These are phyloP conservation scores for Pristionchus arcanus DNA, from an alignment of 2,888 invertebrate species.

Conservation along the genomic window DNA sequence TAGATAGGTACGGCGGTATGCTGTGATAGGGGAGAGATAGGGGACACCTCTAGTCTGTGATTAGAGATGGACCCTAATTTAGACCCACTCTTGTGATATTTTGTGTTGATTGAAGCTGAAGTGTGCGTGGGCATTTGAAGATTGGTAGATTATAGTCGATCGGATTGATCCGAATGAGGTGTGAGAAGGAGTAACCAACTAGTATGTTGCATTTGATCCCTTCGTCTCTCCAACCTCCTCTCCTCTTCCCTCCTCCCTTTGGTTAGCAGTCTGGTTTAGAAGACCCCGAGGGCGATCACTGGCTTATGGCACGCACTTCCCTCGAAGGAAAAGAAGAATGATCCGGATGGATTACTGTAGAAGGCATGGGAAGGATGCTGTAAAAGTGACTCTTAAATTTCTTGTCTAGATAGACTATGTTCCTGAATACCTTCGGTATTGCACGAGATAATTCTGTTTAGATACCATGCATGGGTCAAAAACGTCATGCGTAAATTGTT, in stretches of 20 bases:
- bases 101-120: background rate
- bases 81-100: background rate
- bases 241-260: background rate
- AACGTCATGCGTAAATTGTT: background rate
- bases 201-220: constrained; percentile 31
- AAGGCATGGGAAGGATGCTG: background rate
- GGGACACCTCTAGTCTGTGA: no score
- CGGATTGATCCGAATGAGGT: constrained; percentile 17
- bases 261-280: constrained; percentile 20
- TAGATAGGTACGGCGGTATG: background rate
- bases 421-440: background rate
- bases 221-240: constrained; percentile 10
- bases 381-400: background rate
- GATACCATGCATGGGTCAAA: background rate
- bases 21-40: background rate
- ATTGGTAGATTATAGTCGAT: background rate
- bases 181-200: constrained; percentile 11
- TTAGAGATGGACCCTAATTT: no score
- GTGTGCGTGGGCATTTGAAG: background rate
- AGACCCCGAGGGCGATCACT: constrained; percentile 22
- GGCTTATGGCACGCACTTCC: constrained; percentile 23
- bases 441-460: no score
- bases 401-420: background rate
- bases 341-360: constrained; percentile 7
- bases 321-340: background rate